A percentile compares a stretch with the other conserved stretches of the same genome.
Evolutionary conservation across 2,113 vertebrate species (phyloP).

Genomic region (Acanthochromis polyacanthus): DNA sequence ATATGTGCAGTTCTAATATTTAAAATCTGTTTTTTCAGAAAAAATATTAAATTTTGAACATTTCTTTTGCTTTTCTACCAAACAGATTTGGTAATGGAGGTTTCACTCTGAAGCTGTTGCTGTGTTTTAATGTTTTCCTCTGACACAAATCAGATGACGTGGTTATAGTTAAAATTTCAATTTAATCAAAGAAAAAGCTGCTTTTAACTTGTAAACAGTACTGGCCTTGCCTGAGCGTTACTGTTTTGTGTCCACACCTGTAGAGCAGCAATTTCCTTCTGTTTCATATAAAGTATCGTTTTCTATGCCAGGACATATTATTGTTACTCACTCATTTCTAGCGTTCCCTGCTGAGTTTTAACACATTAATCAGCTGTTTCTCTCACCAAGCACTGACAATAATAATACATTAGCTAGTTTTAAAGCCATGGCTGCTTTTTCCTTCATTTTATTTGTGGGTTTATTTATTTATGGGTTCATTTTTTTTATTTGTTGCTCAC

Average conservation of each 20-base stretch:
- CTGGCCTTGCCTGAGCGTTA: too few relatives aligned
- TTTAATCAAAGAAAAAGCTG: neutral
- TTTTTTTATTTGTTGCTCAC: slow-evolving; percentile 52
- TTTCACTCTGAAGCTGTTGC: neutral
- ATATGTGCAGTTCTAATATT: neutral
- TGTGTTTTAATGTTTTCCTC: neutral
- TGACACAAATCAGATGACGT: neutral
- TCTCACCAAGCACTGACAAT: too few relatives aligned
- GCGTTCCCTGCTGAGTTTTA: too few relatives aligned
- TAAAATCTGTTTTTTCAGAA: neutral
- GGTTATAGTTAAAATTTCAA: neutral
- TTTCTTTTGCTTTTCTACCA: neutral
- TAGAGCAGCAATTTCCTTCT: too few relatives aligned
- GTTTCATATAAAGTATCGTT: too few relatives aligned
- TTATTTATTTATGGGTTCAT: slow-evolving; percentile 16
- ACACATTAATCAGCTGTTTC: too few relatives aligned
- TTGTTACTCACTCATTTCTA: too few relatives aligned
- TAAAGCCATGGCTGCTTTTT: neutral
- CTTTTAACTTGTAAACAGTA: too few relatives aligned
- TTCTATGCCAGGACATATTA: too few relatives aligned
- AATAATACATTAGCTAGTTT: too few relatives aligned
- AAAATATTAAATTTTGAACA: neutral
- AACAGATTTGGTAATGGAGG: neutral
- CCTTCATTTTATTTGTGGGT: neutral
- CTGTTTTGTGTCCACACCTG: too few relatives aligned